phyloP scores from a whole-genome alignment of 2,113 vertebrate genomes.

The Myxocyprinus asiaticus region DNA sequence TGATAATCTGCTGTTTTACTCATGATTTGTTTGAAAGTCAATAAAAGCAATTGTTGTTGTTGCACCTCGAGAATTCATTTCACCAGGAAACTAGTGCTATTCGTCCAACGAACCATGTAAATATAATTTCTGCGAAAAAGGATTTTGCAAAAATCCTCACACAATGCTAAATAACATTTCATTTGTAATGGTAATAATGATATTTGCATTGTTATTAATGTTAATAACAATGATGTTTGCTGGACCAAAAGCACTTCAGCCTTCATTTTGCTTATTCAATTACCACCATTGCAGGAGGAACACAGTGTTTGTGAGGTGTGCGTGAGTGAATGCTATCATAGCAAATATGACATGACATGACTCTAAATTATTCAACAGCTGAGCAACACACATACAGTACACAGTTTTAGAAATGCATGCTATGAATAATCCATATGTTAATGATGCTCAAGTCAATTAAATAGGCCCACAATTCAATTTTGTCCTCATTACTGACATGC shows the following conservation, averaged over 20 bases:
- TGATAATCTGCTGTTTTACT: no score
- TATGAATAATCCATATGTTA: neutral
- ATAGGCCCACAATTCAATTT: neutral
- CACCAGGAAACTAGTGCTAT: no score
- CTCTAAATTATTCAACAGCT: no score
- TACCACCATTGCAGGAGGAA: constrained; percentile 6
- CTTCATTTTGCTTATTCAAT: constrained; percentile 66
- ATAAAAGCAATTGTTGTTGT: no score
- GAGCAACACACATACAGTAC: no score
- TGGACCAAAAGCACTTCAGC: constrained; percentile 67
- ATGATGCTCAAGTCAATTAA: no score
- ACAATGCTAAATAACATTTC: constrained; percentile 68
- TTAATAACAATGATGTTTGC: constrained; percentile 76
- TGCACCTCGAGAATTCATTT: no score
- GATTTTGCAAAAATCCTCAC: no score
- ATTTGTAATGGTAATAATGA: constrained; percentile 69
- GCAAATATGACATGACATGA: neutral
- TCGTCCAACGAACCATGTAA: no score
- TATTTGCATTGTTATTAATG: no score
- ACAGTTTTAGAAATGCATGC: neutral
- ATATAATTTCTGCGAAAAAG: no score
- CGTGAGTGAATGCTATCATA: neutral
- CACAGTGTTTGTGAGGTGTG: constrained; percentile 16
- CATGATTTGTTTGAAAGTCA: no score
- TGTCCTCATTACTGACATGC: neutral